Percentiles rank a stretch among this genome's conserved stretches.
These are phyloP conservation scores for Philhelius pedissequus DNA, from an alignment of 2,888 invertebrate species.

Conservation along the genomic window DNA sequence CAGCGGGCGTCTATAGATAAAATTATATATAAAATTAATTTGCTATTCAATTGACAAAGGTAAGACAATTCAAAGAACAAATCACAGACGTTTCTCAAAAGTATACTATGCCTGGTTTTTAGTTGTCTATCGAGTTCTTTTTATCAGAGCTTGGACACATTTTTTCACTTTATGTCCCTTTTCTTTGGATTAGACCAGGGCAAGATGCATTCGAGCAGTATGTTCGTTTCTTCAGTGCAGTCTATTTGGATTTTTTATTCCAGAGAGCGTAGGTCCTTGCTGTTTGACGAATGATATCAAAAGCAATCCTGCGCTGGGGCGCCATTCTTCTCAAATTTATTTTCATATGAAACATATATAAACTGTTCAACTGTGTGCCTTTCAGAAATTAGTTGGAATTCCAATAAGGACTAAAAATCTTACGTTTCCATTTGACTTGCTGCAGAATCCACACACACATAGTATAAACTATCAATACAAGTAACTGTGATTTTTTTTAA, in stretches of 20 bases:
- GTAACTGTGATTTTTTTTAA: not conserved
- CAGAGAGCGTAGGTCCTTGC: too few species aligned
- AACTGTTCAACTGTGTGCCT: slow-evolving; percentile 55
- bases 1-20: too few species aligned
- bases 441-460: not conserved
- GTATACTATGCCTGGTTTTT: too few species aligned
- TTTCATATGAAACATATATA: slow-evolving; percentile 38
- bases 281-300: not conserved
- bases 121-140: not conserved
- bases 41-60: too few species aligned
- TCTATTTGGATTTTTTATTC: not conserved
- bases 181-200: not conserved
- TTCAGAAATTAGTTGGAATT: slow-evolving; percentile 54
- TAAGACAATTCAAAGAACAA: too few species aligned
- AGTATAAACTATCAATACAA: not conserved
- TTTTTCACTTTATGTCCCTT: not conserved
- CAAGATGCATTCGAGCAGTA: not conserved
- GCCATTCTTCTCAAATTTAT: not conserved
- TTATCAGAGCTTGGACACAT: not conserved
- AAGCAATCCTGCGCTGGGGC: not conserved
- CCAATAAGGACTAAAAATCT: slow-evolving; percentile 39
- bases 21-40: too few species aligned
- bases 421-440: slow-evolving; percentile 54
- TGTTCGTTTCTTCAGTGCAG: not conserved
- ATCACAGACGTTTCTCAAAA: too few species aligned